A percentile compares a stretch with the other conserved stretches of the same genome.
Conservation (phyloP, 2,888 invertebrate species). For the Gortyna flavago region DNA sequence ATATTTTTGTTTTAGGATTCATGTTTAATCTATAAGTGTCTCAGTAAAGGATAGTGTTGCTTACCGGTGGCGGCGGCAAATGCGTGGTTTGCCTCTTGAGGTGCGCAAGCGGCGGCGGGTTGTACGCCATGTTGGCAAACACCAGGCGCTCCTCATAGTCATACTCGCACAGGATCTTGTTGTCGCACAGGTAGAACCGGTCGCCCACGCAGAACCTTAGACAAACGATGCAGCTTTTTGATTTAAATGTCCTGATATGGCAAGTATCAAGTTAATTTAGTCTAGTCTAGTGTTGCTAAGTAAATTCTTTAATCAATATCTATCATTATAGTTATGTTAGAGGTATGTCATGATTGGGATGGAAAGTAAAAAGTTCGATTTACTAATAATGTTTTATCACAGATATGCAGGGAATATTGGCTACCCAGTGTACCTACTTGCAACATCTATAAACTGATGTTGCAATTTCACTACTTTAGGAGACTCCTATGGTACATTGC, state of each 20-base stretch:
- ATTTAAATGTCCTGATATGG: constrained; percentile 60
- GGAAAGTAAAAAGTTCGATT: not conserved
- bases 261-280: constrained; percentile 58
- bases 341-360: not conserved
- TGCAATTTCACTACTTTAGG: not conserved
- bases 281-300: constrained; percentile 25
- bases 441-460: not conserved
- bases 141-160: constrained; percentile 99
- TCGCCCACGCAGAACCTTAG: constrained; percentile 99
- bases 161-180: constrained; percentile 99
- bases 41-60: too few species aligned
- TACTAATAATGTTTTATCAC: not conserved
- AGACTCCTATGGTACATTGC: too few species aligned
- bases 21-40: too few species aligned
- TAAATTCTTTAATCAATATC: constrained; percentile 13
- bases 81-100: constrained; percentile 93
- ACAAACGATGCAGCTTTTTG: constrained; percentile 60
- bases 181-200: constrained; percentile 98
- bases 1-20: too few species aligned
- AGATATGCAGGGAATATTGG: not conserved
- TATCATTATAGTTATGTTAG: not conserved
- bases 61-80: constrained; percentile 91
- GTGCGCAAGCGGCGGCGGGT: constrained; percentile 95
- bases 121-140: constrained; percentile 98
- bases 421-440: too few species aligned